Conservation (phyloP, 2,113 vertebrate genomes). For the Thinocorus orbignyianus region DNA sequence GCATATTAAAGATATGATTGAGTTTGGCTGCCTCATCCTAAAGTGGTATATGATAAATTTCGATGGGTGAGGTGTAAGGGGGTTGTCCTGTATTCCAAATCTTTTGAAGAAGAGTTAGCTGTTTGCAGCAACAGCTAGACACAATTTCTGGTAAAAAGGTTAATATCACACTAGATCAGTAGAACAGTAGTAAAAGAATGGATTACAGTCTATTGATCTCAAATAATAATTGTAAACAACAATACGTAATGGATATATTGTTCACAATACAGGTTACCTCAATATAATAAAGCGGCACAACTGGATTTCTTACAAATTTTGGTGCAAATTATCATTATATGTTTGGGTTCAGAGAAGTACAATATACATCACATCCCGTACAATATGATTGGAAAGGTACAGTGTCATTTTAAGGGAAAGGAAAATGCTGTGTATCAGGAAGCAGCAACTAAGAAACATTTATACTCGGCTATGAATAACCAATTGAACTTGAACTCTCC, state of each 20-base stretch:
- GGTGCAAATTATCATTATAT: neutral
- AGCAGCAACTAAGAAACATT: neutral
- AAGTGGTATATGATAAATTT: neutral
- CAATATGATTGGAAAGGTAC: neutral
- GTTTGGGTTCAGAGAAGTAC: neutral
- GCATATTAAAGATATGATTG: neutral
- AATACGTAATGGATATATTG: neutral
- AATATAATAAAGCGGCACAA: neutral
- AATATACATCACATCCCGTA: neutral
- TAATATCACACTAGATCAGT: neutral
- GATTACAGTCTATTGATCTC: neutral
- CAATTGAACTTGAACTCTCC: neutral
- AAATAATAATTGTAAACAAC: neutral
- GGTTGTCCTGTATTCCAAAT: neutral
- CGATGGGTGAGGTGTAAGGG: rapidly evolving
- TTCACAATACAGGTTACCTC: neutral
- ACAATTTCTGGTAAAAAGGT: neutral
- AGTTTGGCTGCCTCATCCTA: neutral
- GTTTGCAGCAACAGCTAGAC: neutral
- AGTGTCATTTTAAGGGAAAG: neutral
- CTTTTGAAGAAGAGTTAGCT: neutral
- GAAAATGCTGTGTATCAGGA: neutral
- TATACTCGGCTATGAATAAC: neutral
- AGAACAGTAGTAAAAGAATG: neutral
- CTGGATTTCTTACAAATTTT: neutral